A percentile compares a stretch with the other conserved stretches of the same genome.
phyloP scores from a whole-genome alignment of 2,888 invertebrate genomes.

The Eupithecia insigniata region DNA sequence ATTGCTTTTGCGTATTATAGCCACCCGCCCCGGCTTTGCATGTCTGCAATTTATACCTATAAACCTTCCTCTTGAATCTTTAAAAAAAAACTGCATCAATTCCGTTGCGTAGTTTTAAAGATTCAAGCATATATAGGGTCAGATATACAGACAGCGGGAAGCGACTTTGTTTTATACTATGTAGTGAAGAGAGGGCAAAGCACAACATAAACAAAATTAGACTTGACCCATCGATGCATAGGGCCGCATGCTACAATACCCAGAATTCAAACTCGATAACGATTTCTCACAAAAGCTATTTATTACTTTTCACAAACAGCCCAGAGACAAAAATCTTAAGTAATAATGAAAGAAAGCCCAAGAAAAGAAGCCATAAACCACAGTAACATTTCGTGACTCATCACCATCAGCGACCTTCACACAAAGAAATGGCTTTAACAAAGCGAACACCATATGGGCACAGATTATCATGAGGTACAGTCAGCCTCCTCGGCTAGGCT shows the following conservation, averaged over 20 bases:
- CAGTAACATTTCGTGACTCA: constrained; percentile 21
- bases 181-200: no score
- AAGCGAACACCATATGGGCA: constrained; percentile 23
- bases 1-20: no score
- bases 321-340: not conserved
- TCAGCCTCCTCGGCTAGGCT: not conserved
- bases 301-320: no score
- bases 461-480: constrained; percentile 8
- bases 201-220: not conserved
- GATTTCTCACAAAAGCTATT: no score
- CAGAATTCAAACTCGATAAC: not conserved
- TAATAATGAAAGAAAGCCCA: constrained; percentile 5
- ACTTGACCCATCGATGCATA: not conserved
- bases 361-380: constrained; percentile 19
- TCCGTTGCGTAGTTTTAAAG: no score
- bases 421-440: constrained; percentile 43
- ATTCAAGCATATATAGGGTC: no score
- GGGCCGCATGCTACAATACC: not conserved
- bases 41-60: no score
- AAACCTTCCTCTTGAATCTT: no score
- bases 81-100: no score
- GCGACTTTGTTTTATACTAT: no score
- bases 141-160: no score
- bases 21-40: no score
- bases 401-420: constrained; percentile 32